A percentile compares a stretch with the other conserved stretches of the same genome.
phyloP scores from a whole-genome alignment of 2,888 invertebrate species.

The Cryptocheilus praepositus region DNA sequence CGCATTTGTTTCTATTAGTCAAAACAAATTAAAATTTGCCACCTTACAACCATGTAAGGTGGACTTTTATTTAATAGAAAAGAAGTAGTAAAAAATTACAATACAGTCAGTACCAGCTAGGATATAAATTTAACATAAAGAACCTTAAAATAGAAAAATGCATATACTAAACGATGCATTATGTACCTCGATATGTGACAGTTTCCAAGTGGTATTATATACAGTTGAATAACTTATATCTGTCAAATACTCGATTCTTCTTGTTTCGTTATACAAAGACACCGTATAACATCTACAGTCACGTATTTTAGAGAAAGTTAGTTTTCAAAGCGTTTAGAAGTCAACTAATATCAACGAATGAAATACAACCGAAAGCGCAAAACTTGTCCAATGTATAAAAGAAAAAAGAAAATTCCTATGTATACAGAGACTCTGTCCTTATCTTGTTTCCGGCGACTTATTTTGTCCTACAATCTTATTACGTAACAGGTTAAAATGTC shows the following conservation, averaged over 20 bases:
- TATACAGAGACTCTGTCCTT: slow-evolving; percentile 33
- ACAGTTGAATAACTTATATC: too few relatives aligned
- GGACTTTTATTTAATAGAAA: neutral
- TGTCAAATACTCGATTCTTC: neutral
- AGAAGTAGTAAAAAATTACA: neutral
- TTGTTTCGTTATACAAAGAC: neutral
- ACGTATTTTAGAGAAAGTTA: neutral
- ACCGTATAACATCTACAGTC: neutral
- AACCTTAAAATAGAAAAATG: neutral
- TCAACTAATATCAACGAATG: too few relatives aligned
- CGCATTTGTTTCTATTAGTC: too few relatives aligned
- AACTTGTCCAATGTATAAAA: slow-evolving; percentile 7
- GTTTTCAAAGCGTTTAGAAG: neutral
- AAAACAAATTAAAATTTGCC: too few relatives aligned
- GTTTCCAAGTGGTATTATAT: too few relatives aligned
- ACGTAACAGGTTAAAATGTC: slow-evolving; percentile 84
- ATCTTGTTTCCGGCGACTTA: slow-evolving; percentile 65
- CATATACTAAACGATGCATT: too few relatives aligned
- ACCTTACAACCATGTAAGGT: too few relatives aligned
- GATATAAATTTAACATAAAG: neutral
- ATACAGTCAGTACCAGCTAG: neutral
- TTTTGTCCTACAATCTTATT: slow-evolving; percentile 80
- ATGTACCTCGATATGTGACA: too few relatives aligned
- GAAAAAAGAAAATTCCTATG: slow-evolving; percentile 11
- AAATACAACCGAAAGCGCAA: slow-evolving; percentile 23